phyloP scores from a whole-genome alignment of 2,888 invertebrate species.

The Eupithecia exiguata region DNA sequence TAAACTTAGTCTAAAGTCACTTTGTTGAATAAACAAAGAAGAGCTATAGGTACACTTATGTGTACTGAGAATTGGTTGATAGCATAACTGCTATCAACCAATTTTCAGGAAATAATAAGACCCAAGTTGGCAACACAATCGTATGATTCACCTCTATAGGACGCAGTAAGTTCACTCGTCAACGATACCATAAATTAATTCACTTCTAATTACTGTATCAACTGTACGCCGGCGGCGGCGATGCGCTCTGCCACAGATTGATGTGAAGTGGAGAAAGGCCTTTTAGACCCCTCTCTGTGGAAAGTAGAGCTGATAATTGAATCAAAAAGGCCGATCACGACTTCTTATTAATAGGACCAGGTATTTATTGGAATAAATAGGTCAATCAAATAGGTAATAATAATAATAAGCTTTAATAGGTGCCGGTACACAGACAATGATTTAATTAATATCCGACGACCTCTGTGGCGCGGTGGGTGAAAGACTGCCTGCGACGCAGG shows the following conservation, averaged over 20 bases:
- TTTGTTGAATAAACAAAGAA: too few species aligned
- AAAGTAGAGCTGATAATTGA: conserved; percentile 29
- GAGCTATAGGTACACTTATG: too few species aligned
- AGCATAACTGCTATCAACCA: not conserved
- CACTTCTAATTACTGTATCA: conserved; percentile 60
- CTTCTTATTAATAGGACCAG: not conserved
- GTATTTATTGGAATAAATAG: not conserved
- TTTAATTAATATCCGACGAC: too few species aligned
- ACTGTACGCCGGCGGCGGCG: not conserved
- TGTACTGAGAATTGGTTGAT: too few species aligned
- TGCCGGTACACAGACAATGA: too few species aligned
- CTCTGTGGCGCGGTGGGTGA: too few species aligned
- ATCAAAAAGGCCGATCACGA: conserved; percentile 13
- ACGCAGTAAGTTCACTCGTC: conserved; percentile 58
- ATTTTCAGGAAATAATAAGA: conserved; percentile 28
- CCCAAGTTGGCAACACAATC: conserved; percentile 51
- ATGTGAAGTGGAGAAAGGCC: not conserved
- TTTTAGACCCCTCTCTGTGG: conserved; percentile 23
- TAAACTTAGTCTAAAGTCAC: too few species aligned
- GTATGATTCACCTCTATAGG: conserved; percentile 67
- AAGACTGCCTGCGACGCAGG: too few species aligned
- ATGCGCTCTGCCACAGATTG: not conserved
- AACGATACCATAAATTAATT: conserved; percentile 73
- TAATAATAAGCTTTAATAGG: not conserved
- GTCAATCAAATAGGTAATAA: not conserved